These are phyloP conservation scores for Lanius collurio DNA, from an alignment of 2,113 vertebrate species.

Conservation along the genomic window DNA sequence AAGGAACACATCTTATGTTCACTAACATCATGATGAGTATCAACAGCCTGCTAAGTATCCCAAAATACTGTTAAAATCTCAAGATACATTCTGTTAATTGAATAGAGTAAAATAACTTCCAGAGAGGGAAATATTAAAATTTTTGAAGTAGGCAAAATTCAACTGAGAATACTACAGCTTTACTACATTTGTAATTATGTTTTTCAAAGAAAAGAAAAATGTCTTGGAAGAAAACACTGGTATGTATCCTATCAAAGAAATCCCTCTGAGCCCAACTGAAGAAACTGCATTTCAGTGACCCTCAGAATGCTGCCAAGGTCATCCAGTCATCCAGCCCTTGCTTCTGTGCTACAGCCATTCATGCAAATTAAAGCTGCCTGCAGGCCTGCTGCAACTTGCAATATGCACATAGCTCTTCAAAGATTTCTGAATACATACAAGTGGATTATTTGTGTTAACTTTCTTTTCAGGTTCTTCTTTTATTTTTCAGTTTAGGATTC, in stretches of 20 bases:
- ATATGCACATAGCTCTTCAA: conserved; percentile 20
- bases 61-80: background rate
- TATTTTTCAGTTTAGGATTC: background rate
- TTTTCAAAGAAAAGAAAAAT: background rate
- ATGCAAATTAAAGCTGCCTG: conserved; percentile 59
- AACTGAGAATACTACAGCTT: background rate
- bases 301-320: conserved; percentile 45
- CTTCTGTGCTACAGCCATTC: conserved; percentile 41
- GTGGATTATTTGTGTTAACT: conserved; percentile 31
- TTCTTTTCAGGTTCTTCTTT: background rate
- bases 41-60: background rate
- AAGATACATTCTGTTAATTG: background rate
- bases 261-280: background rate
- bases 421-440: background rate
- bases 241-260: background rate
- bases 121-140: background rate
- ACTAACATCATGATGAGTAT: background rate
- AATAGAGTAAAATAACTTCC: background rate
- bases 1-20: background rate
- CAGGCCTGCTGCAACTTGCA: conserved; percentile 60
- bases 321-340: background rate
- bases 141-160: background rate
- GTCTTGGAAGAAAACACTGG: background rate
- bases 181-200: background rate
- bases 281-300: conserved; percentile 42